Percentiles rank a stretch among this genome's conserved stretches.
phyloP scores from a whole-genome alignment of 2,113 vertebrate species.

The cattle (Bos taurus) region ARS-UCD2.0 NC_037345.1:11284501-11285000 shows the following conservation, averaged over 20 bases:
- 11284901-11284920: not conserved
- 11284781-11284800: not conserved
- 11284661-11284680: not conserved
- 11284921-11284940: not conserved
- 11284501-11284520: conserved; percentile 56
- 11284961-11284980: accelerated
- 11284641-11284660: not conserved
- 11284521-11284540: not conserved
- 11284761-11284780: not conserved
- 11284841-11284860: not conserved
- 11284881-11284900: not conserved
- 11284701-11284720: not conserved
- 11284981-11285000: accelerated
- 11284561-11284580: not conserved
- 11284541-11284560: not conserved
- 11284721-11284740: not conserved
- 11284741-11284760: not conserved
- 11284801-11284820: not conserved
- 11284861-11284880: accelerated
- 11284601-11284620: too few relatives aligned
- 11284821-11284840: not conserved
- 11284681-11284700: not conserved
- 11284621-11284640: accelerated
- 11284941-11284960: not conserved
- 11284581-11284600: not conserved